Evolutionary conservation across 2,113 vertebrate species (phyloP).

Genomic region (Mirounga angustirostris): DNA sequence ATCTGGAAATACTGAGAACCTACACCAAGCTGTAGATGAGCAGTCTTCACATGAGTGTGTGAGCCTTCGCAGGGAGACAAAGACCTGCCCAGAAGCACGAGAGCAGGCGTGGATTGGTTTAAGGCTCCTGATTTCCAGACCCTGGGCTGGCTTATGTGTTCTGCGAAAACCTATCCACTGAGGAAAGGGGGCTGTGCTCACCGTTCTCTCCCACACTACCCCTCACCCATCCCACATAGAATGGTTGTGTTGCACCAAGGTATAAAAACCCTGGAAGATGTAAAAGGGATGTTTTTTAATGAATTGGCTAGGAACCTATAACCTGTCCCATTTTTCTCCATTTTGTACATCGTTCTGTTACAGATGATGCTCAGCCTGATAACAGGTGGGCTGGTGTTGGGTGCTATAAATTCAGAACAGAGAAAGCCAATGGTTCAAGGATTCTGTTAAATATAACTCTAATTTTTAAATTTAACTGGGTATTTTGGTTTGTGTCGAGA

Average conservation of each 20-base stretch:
- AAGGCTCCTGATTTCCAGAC: background rate
- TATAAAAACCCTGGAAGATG: background rate
- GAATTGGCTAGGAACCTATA: background rate
- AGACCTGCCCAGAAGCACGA: background rate
- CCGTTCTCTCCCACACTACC: background rate
- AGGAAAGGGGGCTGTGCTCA: background rate
- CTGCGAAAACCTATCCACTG: background rate
- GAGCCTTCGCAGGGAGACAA: background rate
- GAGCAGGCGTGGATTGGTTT: fast-evolving
- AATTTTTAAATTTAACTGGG: background rate
- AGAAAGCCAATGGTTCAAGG: background rate
- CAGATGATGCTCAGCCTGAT: background rate
- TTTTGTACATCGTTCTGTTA: background rate
- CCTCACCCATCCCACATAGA: background rate
- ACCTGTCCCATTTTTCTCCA: background rate
- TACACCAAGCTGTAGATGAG: fast-evolving
- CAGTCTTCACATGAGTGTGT: background rate
- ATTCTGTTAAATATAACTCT: background rate
- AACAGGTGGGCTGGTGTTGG: background rate
- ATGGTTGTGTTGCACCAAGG: background rate
- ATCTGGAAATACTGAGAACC: background rate
- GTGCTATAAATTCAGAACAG: background rate
- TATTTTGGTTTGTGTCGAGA: background rate
- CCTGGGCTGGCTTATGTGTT: background rate
- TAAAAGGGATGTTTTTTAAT: background rate